Evolutionary conservation across 2,888 invertebrate genomes (phyloP).

Genomic region (Apamea sordens): DNA sequence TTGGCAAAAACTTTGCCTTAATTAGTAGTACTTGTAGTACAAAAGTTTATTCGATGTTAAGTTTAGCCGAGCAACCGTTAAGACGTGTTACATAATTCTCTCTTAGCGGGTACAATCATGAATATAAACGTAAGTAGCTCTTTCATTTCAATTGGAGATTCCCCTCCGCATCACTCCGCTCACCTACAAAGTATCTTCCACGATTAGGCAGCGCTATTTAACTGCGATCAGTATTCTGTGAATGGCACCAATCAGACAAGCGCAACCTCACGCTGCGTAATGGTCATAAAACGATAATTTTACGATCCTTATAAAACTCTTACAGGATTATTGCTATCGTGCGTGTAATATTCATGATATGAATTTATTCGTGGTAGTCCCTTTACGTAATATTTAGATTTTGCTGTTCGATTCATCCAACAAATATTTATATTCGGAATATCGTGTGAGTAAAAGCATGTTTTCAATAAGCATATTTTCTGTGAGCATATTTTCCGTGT

Average conservation of each 20-base stretch:
- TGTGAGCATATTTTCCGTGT: constrained; percentile 34
- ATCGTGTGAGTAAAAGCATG: constrained; percentile 32
- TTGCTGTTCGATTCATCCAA: constrained; percentile 22
- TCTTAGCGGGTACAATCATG: constrained; percentile 32
- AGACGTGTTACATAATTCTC: constrained; percentile 40
- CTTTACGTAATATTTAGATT: constrained; percentile 47
- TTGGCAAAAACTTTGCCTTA: constrained; percentile 45
- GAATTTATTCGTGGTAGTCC: constrained; percentile 45
- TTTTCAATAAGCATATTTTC: constrained; percentile 49
- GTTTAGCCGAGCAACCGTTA: constrained; percentile 38
- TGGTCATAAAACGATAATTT: constrained; percentile 67
- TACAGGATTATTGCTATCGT: constrained; percentile 61
- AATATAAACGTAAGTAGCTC: constrained; percentile 50
- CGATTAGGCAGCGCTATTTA: constrained; percentile 61
- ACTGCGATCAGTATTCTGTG: constrained; percentile 66
- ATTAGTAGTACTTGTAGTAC: constrained; percentile 29
- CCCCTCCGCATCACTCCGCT: constrained; percentile 40
- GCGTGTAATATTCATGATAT: constrained; percentile 56
- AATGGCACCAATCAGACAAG: constrained; percentile 67
- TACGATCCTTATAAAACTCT: constrained; percentile 63
- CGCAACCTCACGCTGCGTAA: constrained; percentile 57
- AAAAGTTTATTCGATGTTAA: constrained; percentile 47
- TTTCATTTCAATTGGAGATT: constrained; percentile 50
- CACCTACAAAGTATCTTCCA: constrained; percentile 57
- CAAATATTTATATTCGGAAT: constrained; percentile 51